Evolutionary conservation across 2,888 invertebrate genomes (phyloP).

Genomic region (Leptinotarsa haldemani): DNA sequence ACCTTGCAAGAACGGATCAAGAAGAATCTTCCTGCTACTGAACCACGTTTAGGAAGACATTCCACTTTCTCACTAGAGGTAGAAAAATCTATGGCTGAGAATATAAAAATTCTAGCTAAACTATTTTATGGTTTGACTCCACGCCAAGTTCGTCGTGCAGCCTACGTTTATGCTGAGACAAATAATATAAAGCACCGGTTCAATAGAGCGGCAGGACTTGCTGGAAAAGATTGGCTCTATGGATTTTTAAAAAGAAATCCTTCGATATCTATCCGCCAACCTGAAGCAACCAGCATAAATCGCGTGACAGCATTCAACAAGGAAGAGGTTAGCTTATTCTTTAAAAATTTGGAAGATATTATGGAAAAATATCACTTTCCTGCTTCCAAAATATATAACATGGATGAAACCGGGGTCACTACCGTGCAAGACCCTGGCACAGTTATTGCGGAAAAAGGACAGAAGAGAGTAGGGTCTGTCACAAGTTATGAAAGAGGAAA

Average conservation of each 20-base stretch:
- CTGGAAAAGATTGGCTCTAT: slow-evolving; percentile 23
- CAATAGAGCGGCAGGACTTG: slow-evolving; percentile 14
- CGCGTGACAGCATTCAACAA: slow-evolving; percentile 31
- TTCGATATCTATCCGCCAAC: slow-evolving; percentile 17
- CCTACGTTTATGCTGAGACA: slow-evolving; percentile 5
- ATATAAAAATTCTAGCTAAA: no score
- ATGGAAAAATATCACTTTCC: no score
- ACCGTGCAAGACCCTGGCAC: slow-evolving; percentile 48
- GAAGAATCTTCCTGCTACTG: neutral
- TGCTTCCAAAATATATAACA: no score
- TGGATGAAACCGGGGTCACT: no score
- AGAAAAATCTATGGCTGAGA: no score
- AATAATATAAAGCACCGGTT: slow-evolving; percentile 5
- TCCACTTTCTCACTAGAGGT: no score
- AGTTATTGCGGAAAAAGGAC: slow-evolving; percentile 55
- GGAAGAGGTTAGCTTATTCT: slow-evolving; percentile 9
- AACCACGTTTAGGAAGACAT: no score
- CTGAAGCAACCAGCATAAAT: slow-evolving; percentile 32
- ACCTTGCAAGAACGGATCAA: neutral
- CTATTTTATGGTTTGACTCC: no score
- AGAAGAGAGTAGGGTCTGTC: slow-evolving; percentile 60
- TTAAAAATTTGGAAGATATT: no score
- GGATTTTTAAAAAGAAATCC: slow-evolving; percentile 18
- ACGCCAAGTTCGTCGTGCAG: neutral
- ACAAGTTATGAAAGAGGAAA: slow-evolving; percentile 62